phyloP scores from a whole-genome alignment of 2,797 vertebrate genomes.

The Rhabdomys pumilio region DNA sequence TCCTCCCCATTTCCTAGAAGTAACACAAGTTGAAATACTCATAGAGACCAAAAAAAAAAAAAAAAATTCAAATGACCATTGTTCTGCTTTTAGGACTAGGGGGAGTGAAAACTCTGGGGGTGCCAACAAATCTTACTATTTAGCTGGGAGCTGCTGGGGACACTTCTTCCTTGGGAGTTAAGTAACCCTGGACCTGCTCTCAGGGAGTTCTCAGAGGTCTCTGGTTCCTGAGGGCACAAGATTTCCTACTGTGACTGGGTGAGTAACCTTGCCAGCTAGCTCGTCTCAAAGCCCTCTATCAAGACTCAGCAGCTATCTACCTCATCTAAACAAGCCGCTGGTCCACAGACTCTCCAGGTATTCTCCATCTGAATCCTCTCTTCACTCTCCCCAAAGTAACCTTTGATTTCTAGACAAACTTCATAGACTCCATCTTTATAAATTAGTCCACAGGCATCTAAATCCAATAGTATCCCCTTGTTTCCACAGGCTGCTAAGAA shows the following conservation, averaged over 20 bases:
- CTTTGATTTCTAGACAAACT: not conserved
- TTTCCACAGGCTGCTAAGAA: not conserved
- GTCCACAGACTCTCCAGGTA: not conserved
- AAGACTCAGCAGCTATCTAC: not conserved
- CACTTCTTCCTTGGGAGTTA: not conserved
- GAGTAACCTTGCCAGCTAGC: too few relatives aligned
- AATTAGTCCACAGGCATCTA: not conserved
- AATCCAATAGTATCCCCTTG: not conserved
- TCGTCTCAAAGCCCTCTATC: not conserved
- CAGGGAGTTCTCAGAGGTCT: not conserved
- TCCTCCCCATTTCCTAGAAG: not conserved
- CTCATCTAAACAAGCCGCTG: not conserved
- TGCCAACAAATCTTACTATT: not conserved
- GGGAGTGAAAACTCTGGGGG: not conserved
- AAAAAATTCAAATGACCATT: not conserved
- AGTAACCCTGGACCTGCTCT: not conserved
- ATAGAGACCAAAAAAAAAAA: slow-evolving; percentile 35
- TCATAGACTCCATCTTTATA: not conserved
- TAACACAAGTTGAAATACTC: not conserved
- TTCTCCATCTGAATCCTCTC: not conserved
- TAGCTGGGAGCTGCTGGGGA: fast-evolving
- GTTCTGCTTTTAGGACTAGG: not conserved
- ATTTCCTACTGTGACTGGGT: not conserved
- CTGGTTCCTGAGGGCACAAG: not conserved
- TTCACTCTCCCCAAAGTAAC: not conserved